Conservation (phyloP, 2,113 vertebrate species). For the Serilophus lunatus region DNA sequence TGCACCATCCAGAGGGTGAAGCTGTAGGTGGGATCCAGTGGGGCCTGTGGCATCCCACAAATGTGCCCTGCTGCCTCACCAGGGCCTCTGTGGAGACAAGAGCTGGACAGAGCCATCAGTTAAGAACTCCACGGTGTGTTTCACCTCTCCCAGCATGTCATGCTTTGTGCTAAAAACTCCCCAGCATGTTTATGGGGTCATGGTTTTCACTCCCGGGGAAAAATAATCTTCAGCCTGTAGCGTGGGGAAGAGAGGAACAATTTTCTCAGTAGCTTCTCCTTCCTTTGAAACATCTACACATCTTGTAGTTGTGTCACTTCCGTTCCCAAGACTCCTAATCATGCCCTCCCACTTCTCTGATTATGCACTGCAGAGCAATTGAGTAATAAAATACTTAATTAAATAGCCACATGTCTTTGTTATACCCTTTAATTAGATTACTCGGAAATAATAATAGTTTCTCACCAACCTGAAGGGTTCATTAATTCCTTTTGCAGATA, state of each 20-base stretch:
- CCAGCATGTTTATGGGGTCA: neutral
- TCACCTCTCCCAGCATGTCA: neutral
- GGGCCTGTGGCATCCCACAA: neutral
- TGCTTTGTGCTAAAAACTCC: neutral
- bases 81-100: neutral
- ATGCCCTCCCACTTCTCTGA: neutral
- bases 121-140: neutral
- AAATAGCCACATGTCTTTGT: constrained; percentile 6
- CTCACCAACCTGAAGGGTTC: neutral
- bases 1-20: neutral
- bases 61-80: neutral
- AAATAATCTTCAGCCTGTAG: neutral
- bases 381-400: constrained; percentile 45
- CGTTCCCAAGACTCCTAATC: constrained; percentile 21
- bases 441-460: constrained; percentile 26
- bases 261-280: neutral
- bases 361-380: constrained; percentile 13
- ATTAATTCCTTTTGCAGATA: neutral
- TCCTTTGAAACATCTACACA: neutral
- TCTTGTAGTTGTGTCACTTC: constrained; percentile 45
- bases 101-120: neutral
- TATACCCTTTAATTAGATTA: constrained; percentile 17
- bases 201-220: neutral
- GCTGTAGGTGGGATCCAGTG: neutral
- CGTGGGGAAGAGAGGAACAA: neutral